Evolutionary conservation across 2,888 invertebrate species (phyloP), one percentile per base, ranked within the genome.

Genomic region (Antheraea assamensis): DNA sequence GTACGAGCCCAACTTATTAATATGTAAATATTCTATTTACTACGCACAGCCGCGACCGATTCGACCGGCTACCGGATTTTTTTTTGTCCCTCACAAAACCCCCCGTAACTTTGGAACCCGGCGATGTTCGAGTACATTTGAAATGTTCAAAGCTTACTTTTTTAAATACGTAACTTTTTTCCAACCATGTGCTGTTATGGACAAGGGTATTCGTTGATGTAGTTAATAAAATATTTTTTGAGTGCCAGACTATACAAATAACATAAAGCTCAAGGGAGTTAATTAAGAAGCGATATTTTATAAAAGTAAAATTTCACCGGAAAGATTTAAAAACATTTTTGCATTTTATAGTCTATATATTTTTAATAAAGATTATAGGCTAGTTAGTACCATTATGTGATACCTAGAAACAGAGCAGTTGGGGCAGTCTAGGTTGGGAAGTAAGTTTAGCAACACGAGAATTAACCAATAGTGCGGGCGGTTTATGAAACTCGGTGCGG

Each of bases 11-110:
- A 35, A 10, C 21, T 27, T 47, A 73, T 73, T 73, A 73, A 70
- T 70, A 73, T 73, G 73, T 70, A 70, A 73, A 73, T 70, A 55
- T 58, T 42, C 55, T 73, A 27, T 35, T 73, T 31, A 27, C 70
- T 55, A 52, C 35, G 21, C 35, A 35, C n/a, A 68, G 68, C 68
- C 68, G 68, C 35, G 68, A n/a, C 66, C 66, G 31, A 19, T 66
- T 13, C 66, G 66, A 7, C n/a, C 68, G 68, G 35, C 35, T 61
- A 35, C 35, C 24, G 71, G 71, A 30, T 52, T 68, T 55, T 72
- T 72, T 73, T 73, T 70, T 73, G 70, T 73, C 70, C 55, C 55
- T 58, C 27, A 42, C 58, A 70, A 70, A 73, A 47, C 70, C 70
- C 70, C 70, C 66, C 27, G n/a, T 27, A 31, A 30, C 21, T 47